Evolutionary conservation across 2,888 invertebrate species (phyloP).

Genomic region (Dicranocentrus wangi): DNA sequence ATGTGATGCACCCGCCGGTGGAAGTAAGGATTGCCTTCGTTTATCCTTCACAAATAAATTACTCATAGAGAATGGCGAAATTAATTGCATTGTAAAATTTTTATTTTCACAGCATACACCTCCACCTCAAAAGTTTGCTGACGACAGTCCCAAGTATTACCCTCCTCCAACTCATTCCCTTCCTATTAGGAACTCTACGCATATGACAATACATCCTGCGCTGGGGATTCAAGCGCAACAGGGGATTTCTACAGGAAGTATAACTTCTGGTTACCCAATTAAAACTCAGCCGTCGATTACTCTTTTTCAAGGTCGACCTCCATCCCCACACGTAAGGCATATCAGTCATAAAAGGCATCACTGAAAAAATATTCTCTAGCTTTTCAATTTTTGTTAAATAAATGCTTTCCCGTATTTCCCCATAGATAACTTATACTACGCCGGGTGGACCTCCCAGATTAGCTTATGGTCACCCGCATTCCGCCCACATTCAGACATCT

Average conservation of each 20-base stretch:
- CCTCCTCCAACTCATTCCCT: slow-evolving; percentile 68
- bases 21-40: slow-evolving; percentile 63
- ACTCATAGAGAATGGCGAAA: no score
- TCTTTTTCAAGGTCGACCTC: slow-evolving; percentile 72
- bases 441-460: slow-evolving; percentile 65
- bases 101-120: slow-evolving; percentile 52
- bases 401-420: slow-evolving; percentile 7
- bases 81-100: no score
- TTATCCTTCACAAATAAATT: no score
- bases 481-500: slow-evolving; percentile 50
- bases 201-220: slow-evolving; percentile 66
- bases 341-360: no score
- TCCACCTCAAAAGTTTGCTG: slow-evolving; percentile 66
- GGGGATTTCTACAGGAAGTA: slow-evolving; percentile 86
- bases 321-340: slow-evolving; percentile 72
- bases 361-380: background rate
- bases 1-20: slow-evolving; percentile 67
- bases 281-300: slow-evolving; percentile 78
- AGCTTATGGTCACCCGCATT: slow-evolving; percentile 62
- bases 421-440: slow-evolving; percentile 63
- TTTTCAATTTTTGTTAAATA: background rate
- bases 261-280: slow-evolving; percentile 89
- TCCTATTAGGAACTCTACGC: slow-evolving; percentile 60
- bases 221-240: slow-evolving; percentile 65
- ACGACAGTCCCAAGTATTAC: slow-evolving; percentile 71